Conservation (phyloP, 35 echinoderm and acorn worm species). For the Apostichopus parvimensis region DNA sequence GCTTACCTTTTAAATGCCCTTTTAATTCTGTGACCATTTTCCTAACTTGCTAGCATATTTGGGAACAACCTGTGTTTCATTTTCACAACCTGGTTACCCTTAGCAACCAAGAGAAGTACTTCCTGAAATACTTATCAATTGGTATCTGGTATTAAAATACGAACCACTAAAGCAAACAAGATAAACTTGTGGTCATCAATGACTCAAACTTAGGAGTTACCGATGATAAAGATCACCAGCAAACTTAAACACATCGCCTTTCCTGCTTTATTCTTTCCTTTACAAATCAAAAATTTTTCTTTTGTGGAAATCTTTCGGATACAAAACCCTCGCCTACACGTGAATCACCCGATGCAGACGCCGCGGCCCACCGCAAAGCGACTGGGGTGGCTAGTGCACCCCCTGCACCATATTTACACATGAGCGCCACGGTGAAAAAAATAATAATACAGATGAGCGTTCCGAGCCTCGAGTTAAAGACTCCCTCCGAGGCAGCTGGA, state of each 20-base stretch:
- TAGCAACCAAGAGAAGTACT: background rate
- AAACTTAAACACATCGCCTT: conserved; percentile 46
- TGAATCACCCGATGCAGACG: background rate
- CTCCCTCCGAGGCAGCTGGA: background rate
- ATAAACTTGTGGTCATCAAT: conserved; percentile 22
- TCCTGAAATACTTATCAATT: background rate
- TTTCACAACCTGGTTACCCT: background rate
- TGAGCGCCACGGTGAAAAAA: background rate
- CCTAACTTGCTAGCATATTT: background rate
- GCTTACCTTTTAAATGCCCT: too few species aligned
- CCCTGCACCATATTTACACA: background rate
- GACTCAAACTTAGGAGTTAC: conserved; percentile 2
- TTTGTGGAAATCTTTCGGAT: background rate
- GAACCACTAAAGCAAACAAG: conserved; percentile 1
- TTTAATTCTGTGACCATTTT: background rate
- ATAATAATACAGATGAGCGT: background rate
- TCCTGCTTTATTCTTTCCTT: conserved; percentile 16
- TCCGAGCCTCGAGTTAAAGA: background rate
- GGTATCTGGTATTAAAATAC: background rate
- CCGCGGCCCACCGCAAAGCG: background rate
- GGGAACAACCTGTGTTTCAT: background rate
- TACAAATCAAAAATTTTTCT: conserved; percentile 12
- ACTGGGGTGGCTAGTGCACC: background rate
- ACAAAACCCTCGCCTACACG: background rate
- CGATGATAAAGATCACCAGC: background rate